phyloP scores from a whole-genome alignment of 2,113 vertebrate species.

The Sinocyclocheilus grahami region DNA sequence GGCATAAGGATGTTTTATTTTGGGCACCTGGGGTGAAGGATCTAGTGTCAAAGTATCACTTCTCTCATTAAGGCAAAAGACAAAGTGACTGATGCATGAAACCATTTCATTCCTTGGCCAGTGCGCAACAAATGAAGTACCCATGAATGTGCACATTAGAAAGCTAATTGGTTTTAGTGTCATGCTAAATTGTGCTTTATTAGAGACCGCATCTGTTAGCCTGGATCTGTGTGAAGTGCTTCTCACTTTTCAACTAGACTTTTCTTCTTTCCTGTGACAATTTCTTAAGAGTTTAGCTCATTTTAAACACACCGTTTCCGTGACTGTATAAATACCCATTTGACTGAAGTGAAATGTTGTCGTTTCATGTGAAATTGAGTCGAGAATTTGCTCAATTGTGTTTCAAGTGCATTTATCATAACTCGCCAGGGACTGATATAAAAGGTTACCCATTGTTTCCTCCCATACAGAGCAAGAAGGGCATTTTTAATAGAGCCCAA shows the following conservation, averaged over 20 bases:
- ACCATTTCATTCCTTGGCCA: conserved; percentile 37
- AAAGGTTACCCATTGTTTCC: conserved; percentile 18
- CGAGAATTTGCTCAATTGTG: not conserved
- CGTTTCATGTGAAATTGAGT: not conserved
- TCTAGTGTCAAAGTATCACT: conserved; percentile 11
- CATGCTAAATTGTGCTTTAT: conserved; percentile 47
- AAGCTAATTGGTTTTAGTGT: conserved; percentile 10
- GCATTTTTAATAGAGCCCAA: not conserved
- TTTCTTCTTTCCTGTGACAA: not conserved
- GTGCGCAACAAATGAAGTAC: conserved; percentile 1
- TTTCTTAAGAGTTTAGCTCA: not conserved
- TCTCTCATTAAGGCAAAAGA: conserved; percentile 5
- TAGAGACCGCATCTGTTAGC: conserved; percentile 57
- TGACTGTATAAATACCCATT: not conserved
- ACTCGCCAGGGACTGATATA: conserved; percentile 1
- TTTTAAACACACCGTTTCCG: not conserved
- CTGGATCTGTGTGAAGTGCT: conserved; percentile 14
- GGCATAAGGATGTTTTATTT: conserved; percentile 1
- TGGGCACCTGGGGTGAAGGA: conserved; percentile 6
- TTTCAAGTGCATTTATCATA: conserved; percentile 20
- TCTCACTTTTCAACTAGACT: not conserved
- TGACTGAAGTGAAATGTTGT: not conserved
- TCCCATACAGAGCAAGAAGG: conserved; percentile 3
- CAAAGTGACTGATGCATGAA: conserved; percentile 19
- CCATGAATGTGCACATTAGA: conserved; percentile 15